Conservation (phyloP, 2,113 vertebrate genomes). For the Cochlearius cochlearius region DNA sequence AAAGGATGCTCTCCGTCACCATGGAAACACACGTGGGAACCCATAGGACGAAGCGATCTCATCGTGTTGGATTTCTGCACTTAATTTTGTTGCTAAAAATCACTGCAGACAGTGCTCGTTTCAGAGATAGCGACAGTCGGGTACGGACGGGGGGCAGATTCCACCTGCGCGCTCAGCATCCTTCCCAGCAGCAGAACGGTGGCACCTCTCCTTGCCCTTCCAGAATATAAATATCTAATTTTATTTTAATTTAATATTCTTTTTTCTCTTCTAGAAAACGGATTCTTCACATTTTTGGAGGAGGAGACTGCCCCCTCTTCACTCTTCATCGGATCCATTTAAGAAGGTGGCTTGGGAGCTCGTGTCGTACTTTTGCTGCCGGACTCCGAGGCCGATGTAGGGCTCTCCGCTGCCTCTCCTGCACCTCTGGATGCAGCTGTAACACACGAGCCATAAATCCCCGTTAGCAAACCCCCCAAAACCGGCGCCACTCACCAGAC, state of each 20-base stretch:
- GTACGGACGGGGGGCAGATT: not conserved
- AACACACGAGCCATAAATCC: not conserved
- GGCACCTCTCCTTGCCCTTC: not conserved
- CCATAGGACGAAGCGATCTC: not conserved
- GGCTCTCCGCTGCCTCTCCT: not conserved
- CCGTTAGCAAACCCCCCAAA: not conserved
- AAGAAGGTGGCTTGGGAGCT: slow-evolving; percentile 51
- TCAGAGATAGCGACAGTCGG: accelerated
- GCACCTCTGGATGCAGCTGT: slow-evolving; percentile 47
- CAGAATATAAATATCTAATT: not conserved
- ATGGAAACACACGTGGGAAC: not conserved
- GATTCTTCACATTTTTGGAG: not conserved
- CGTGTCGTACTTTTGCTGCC: slow-evolving; percentile 16
- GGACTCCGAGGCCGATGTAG: slow-evolving; percentile 44
- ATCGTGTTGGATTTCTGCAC: not conserved
- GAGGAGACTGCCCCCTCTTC: not conserved
- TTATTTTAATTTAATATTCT: not conserved
- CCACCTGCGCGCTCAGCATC: accelerated
- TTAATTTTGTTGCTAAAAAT: not conserved
- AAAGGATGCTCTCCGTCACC: not conserved
- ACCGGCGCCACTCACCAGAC: not conserved
- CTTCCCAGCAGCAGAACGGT: not conserved
- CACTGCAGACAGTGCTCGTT: accelerated
- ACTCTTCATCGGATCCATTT: slow-evolving; percentile 70
- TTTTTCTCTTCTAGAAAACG: not conserved